Evolutionary conservation across 1,140 invertebrate species (phyloP), one percentile per base, ranked within the genome.

Genomic region (Neodiprion virginianus): DNA sequence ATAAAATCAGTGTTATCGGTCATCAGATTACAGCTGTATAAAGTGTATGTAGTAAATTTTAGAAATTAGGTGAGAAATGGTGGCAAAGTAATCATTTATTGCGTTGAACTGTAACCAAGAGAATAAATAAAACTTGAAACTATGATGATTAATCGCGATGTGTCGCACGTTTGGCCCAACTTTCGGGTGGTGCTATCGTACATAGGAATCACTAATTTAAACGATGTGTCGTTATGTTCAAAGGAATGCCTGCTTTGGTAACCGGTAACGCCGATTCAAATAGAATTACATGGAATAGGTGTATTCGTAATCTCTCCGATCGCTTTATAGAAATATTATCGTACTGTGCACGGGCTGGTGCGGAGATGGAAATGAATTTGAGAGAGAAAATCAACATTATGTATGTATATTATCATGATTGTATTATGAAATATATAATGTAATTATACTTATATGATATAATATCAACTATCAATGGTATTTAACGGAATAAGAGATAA

Each of bases 401-500:
- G 5, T 40, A 70, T 70, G 49, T 61, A 61, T 61, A 72, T 14
- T 66, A 66, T 14, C 21, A 66, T 66, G 61, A 65, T 50, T 40
- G 17, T 49, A 72, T 40, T 48, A 8, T 65, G 71, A 50, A 72
- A 65, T 65, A 72, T 65, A 72, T 65, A 40, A 65, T 66, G 47
- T 23, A 21, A 50, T 40, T 50, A 50, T 23, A 14, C 66, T 10
- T 23, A 21, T 71, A 21, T 48, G 53, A 65, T 70, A 53, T 17
- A 67, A 78, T 82, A 84, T 83, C 79, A 83, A 80, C 74, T 83
- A 79, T 85, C 82, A 83, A 82, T 84, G 86, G 81, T 87, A 85
- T 81, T 14, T 61, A 61, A 14, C 4, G 11, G n/a, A 84, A 80
- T 85, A 85, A 88, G 82, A 88, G 86, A 88, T 86, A 84, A 88